Evolutionary conservation across 2,113 vertebrate genomes (phyloP), one percentile per base, ranked within the genome.

Genomic region (Jaculus jaculus): DNA sequence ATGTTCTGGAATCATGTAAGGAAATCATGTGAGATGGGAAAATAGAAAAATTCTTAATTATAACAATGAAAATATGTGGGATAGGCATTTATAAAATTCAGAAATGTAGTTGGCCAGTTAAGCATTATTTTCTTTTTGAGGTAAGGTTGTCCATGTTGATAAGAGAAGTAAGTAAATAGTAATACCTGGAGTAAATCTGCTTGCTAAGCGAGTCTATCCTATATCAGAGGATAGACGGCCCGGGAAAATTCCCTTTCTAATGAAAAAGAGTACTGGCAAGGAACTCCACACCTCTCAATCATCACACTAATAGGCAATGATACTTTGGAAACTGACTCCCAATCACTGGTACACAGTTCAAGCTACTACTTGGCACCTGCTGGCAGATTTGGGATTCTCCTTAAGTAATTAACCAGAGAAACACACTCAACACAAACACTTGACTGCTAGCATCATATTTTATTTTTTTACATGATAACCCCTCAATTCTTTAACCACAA

Each of bases 331-430:
- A 74, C 24, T 0, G 23, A 61, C 16, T 77, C 60, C n/a, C 34
- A 78, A 81, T 72, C 65, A 26, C 18, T 34, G 81, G 17, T 10
- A 20, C 54, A 34, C 9, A 90, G n/a, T 28, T 92, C 79, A 66
- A 84, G 20, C 42, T 42, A 51, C 42, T 51, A 28, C 17, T 51
- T 51, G 39, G 75, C 84, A 82, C 4, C 75, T 37, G 71, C 39
- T 5, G 39, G 74, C 65, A 66, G 71, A 94, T 80, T 78, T 61
- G 86, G 39, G n/a, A 51, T 66, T 95, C 87, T 84, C 93, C 92
- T 81, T 72, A 82, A 54, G 68, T 80, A 82, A 79, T 92, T 85
- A 94, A 71, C 66, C 21, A 93, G 61, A 92, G 54, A 34, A 47
- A 47, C 61, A 90, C 32, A 87, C 16, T 34, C 60, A 91, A 34